Evolutionary conservation across 2,113 vertebrate species (phyloP).

Genomic region (Notiomystis cincta): DNA sequence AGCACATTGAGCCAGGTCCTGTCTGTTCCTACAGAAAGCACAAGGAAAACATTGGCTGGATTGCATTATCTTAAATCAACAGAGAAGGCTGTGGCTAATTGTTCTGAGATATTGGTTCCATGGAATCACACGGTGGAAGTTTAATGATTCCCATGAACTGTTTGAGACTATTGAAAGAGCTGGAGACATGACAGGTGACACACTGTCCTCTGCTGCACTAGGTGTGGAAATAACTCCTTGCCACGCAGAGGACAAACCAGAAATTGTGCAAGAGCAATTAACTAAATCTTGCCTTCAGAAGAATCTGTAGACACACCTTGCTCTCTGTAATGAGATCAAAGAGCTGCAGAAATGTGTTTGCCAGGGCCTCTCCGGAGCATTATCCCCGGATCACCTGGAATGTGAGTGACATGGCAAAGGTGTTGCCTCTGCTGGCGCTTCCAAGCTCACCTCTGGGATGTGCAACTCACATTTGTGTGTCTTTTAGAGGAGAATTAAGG

Average conservation of each 20-base stretch:
- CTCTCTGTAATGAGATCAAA: conserved; percentile 42
- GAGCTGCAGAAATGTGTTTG: background rate
- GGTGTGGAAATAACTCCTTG: background rate
- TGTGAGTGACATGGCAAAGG: background rate
- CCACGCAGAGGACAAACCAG: background rate
- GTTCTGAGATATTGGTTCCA: background rate
- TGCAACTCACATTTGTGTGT: background rate
- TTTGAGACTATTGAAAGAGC: background rate
- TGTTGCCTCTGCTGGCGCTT: background rate
- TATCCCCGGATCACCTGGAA: conserved; percentile 30
- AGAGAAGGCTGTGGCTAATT: background rate
- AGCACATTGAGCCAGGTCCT: background rate
- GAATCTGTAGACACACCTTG: conserved; percentile 31
- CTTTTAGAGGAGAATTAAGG: background rate
- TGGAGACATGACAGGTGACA: background rate
- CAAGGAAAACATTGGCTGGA: background rate
- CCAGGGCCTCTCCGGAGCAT: background rate
- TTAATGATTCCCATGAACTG: background rate
- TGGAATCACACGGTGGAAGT: background rate
- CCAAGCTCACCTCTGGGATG: background rate
- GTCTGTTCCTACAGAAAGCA: background rate
- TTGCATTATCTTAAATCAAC: background rate
- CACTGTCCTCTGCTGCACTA: background rate
- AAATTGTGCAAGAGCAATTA: conserved; percentile 36
- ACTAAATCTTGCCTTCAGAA: background rate